Base-by-base conservation (phyloP, 2,888 invertebrate species). In the Morpho helenor region DNA sequence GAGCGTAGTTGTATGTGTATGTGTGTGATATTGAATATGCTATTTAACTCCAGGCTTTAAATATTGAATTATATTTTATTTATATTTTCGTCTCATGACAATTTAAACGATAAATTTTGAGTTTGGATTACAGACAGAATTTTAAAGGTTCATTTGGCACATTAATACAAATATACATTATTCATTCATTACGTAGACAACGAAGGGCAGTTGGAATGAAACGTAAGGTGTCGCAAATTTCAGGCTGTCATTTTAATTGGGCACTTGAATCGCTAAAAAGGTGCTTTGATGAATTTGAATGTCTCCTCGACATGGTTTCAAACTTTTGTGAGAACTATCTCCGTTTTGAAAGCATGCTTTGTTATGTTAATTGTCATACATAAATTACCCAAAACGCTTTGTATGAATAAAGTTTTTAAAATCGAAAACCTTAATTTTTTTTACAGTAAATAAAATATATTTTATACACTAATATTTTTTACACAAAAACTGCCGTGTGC, bases 211-310 rank as follows among this genome's bases (percentile, higher is more conserved):
- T 16, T 10, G 7, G 16, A 46, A 22, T 42, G n/a, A 8, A 42
- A 48, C 48, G 47, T 47, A 48, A 48, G n/a, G n/a, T n/a, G 48
- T 48, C 41, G 16, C 40, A 46, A 54, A 48, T 42, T 42, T 54
- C 10, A 48, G 54, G 47, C 48, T 48, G 42, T 54, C 48, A 48
- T 54, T 54, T 54, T 54, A 54, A 54, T 54, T 54, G 48, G 48
- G 10, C 54, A 22, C 54, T 54, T 54, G 48, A 54, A 54, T 54
- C 42, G 23, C 16, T 48, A 31, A 54, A 48, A 54, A 54, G 47
- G 54, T 48, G 48, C 42, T 48, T 54, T 48, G 47, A 47, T 54
- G 53, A 53, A 53, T 53, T 41, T 53, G 10, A 53, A 53, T 47
- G n/a, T 41, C 22, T 53, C 10, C 41, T 53, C 42, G 53, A 54